Evolutionary conservation across 2,797 vertebrate species (phyloP).

Genomic region (Calcarius lapponicus): DNA sequence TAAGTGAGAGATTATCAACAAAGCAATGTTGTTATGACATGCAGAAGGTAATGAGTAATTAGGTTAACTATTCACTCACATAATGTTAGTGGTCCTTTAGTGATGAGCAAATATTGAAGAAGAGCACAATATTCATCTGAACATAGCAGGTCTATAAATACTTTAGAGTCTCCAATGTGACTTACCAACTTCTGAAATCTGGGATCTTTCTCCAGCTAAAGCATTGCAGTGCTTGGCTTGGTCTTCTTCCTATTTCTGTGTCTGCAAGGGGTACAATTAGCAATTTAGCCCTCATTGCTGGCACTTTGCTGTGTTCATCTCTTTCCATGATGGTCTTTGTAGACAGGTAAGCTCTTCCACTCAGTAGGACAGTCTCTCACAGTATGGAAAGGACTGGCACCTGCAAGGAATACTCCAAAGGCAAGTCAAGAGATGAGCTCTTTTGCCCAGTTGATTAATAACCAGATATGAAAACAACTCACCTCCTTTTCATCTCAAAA

Average conservation of each 20-base stretch:
- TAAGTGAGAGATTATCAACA: background rate
- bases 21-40: background rate
- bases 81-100: background rate
- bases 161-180: background rate
- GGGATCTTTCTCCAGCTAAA: background rate
- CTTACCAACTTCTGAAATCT: background rate
- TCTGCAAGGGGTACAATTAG: background rate
- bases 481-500: background rate
- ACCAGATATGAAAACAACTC: background rate
- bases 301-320: background rate
- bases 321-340: background rate
- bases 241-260: background rate
- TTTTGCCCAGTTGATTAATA: background rate
- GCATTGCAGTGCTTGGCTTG: background rate
- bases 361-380: background rate
- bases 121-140: background rate
- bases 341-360: background rate
- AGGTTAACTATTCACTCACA: background rate
- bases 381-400: background rate
- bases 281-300: background rate
- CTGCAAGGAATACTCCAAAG: background rate
- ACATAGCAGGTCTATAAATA: background rate
- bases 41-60: background rate
- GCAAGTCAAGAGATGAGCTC: background rate
- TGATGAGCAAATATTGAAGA: background rate